These are phyloP conservation scores for Trogon melanurus DNA, from an alignment of 2,113 vertebrate genomes.

Conservation along the genomic window DNA sequence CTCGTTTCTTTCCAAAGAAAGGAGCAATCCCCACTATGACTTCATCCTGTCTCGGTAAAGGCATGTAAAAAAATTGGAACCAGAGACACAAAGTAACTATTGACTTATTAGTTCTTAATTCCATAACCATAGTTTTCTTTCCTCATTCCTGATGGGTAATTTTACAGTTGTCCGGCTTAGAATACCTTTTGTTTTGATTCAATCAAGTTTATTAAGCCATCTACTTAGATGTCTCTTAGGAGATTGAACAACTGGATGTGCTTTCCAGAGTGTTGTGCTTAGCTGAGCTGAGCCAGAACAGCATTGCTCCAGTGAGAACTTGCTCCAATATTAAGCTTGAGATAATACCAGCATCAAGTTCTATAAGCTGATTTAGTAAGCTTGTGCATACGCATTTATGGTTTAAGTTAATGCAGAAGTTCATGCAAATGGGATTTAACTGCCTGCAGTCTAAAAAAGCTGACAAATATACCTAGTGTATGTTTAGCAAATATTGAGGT, in stretches of 20 bases:
- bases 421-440: not conserved
- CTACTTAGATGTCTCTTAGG: not conserved
- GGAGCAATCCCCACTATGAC: not conserved
- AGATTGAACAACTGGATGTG: not conserved
- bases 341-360: not conserved
- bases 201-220: conserved; percentile 1
- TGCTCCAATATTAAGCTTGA: not conserved
- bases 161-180: conserved; percentile 16
- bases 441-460: not conserved
- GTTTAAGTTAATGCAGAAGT: not conserved
- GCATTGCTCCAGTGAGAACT: not conserved
- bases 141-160: not conserved
- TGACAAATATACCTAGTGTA: not conserved
- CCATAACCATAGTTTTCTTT: not conserved
- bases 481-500: not conserved
- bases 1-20: not conserved
- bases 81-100: not conserved
- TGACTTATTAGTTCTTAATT: not conserved
- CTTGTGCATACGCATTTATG: not conserved
- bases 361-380: not conserved
- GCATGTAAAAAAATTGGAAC: not conserved
- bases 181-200: not conserved
- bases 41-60: not conserved
- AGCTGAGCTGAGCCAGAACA: not conserved
- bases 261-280: not conserved